Conservation (phyloP, 2,797 vertebrate genomes). For the Pseudochirops cupreus region DNA sequence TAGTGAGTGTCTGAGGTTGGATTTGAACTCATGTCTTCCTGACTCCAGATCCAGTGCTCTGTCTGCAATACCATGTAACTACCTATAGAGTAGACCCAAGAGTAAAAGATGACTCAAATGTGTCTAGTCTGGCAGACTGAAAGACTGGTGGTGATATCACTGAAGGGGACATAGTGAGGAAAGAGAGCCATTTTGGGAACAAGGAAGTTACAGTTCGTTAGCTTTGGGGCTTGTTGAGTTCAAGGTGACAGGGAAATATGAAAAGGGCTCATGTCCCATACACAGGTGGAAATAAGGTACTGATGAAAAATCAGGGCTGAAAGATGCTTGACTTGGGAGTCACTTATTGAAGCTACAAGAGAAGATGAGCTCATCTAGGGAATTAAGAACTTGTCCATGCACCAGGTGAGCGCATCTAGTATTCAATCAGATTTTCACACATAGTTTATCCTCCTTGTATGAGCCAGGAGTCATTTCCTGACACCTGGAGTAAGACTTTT, state of each 20-base stretch:
- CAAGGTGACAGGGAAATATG: not conserved
- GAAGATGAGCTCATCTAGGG: not conserved
- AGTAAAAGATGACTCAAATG: not conserved
- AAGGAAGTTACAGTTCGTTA: not conserved
- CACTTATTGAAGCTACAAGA: not conserved
- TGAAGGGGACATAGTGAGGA: not conserved
- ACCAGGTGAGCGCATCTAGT: not conserved
- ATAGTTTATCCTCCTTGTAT: not conserved
- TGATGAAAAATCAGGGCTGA: too few species aligned
- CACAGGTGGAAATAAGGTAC: not conserved
- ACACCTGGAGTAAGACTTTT: not conserved
- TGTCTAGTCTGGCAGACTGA: not conserved
- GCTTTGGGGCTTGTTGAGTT: not conserved
- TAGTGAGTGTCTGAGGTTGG: fast-evolving
- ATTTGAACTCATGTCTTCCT: not conserved
- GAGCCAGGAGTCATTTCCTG: not conserved
- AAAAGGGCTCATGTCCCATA: not conserved
- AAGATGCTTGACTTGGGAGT: not conserved
- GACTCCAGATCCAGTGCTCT: not conserved
- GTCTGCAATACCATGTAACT: fast-evolving
- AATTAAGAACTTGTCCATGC: not conserved
- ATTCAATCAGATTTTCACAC: not conserved
- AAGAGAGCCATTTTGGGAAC: not conserved
- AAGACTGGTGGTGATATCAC: not conserved
- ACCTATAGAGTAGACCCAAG: not conserved